Conservation (phyloP, 2,888 invertebrate genomes). For the Conops quadrifasciatus region DNA sequence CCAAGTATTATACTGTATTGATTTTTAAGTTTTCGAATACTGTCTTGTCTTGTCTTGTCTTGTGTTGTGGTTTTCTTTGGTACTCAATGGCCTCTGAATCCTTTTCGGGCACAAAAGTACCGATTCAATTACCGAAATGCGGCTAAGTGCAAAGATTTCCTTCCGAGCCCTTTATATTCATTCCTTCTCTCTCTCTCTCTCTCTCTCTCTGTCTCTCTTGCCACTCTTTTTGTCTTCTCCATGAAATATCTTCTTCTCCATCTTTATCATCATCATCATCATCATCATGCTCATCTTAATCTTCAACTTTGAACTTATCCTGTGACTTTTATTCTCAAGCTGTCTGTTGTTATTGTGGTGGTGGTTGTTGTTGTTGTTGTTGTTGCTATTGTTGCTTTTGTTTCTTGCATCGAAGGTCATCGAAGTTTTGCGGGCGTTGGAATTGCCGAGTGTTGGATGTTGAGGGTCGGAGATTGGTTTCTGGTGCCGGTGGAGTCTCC, state of each 20-base stretch:
- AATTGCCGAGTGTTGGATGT: too few species aligned
- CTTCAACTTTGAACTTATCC: conserved; percentile 22
- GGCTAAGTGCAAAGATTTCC: neutral
- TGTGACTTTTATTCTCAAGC: conserved; percentile 21
- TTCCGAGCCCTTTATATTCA: too few species aligned
- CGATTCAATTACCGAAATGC: conserved; percentile 30
- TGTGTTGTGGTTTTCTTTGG: neutral
- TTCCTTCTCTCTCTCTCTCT: too few species aligned
- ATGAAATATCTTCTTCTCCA: neutral
- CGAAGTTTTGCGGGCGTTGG: too few species aligned
- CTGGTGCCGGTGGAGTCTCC: neutral
- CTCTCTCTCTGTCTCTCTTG: too few species aligned
- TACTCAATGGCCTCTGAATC: conserved; percentile 17
- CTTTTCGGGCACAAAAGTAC: neutral
- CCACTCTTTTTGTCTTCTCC: too few species aligned
- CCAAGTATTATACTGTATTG: too few species aligned
- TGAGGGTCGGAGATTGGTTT: too few species aligned
- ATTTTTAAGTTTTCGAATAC: too few species aligned
- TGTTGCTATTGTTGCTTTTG: neutral
- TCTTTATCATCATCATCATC: conserved; percentile 8
- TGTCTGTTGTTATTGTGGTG: neutral
- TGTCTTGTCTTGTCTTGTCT: neutral
- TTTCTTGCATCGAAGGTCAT: too few species aligned
- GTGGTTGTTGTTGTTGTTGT: neutral
- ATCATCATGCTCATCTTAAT: conserved; percentile 11